Evolutionary conservation across 1,140 invertebrate genomes (phyloP).

Genomic region (Drosophila quadrilineata): DNA sequence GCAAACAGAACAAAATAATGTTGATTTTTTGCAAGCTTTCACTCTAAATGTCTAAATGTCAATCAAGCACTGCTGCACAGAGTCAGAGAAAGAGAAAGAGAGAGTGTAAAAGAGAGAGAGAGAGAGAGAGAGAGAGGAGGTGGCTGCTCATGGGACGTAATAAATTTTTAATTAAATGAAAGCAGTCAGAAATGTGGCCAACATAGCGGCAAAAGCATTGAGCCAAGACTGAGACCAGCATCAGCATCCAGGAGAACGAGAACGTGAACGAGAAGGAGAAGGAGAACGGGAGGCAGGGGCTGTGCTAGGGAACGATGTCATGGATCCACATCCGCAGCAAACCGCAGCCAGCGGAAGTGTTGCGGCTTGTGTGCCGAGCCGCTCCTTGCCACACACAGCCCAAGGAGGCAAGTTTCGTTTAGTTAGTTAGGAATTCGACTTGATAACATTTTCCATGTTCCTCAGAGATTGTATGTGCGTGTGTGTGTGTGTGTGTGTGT

Average conservation of each 20-base stretch:
- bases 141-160: slow-evolving; percentile 34
- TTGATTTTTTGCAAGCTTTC: slow-evolving; percentile 46
- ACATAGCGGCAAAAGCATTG: background rate
- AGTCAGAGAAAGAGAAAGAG: background rate
- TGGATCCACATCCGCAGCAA: slow-evolving; percentile 33
- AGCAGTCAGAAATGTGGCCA: slow-evolving; percentile 33
- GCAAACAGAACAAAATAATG: slow-evolving; percentile 42
- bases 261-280: background rate
- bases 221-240: background rate
- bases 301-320: too few species aligned
- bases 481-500: background rate
- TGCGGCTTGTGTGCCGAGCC: slow-evolving; percentile 35
- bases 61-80: slow-evolving; percentile 13
- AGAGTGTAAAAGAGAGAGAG: background rate
- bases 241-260: background rate
- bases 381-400: too few species aligned
- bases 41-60: slow-evolving; percentile 48
- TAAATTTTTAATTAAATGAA: slow-evolving; percentile 55
- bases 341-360: slow-evolving; percentile 35
- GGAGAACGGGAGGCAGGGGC: background rate
- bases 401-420: slow-evolving; percentile 31
- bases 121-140: background rate
- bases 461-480: background rate
- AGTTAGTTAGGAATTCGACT: slow-evolving; percentile 37
- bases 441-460: slow-evolving; percentile 13